phyloP scores from a whole-genome alignment of 2,113 vertebrate genomes.

The Salvelinus fontinalis region DNA sequence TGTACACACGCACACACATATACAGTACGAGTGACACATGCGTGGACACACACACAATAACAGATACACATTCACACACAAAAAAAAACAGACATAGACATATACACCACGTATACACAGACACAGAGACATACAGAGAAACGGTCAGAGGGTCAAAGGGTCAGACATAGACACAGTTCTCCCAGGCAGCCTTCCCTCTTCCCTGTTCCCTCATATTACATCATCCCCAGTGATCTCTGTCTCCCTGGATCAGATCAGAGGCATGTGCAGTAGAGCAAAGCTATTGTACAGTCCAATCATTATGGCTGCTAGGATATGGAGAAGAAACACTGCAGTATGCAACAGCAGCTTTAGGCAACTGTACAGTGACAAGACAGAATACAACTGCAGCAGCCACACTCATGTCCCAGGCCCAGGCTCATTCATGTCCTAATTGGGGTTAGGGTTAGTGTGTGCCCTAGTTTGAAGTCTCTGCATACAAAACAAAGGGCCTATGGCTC shows the following conservation, averaged over 20 bases:
- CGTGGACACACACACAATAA: not conserved
- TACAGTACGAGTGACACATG: constrained; percentile 30
- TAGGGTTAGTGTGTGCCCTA: no score
- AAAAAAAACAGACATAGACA: constrained; percentile 29
- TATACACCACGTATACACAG: not conserved
- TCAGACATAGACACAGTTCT: constrained; percentile 52
- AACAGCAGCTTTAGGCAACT: no score
- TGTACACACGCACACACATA: constrained; percentile 20
- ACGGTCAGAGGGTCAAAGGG: no score
- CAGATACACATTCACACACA: not conserved
- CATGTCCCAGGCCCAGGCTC: not conserved
- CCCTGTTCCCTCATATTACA: constrained; percentile 47
- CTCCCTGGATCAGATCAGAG: constrained; percentile 1
- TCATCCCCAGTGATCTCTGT: constrained; percentile 2
- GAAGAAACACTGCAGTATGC: not conserved
- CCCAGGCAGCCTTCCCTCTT: constrained; percentile 35
- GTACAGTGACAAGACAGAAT: no score
- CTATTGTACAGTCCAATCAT: constrained; percentile 16
- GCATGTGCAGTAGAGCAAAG: constrained; percentile 57
- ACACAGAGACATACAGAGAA: constrained; percentile 12
- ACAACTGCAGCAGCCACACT: not conserved
- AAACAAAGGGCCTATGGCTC: constrained; percentile 4
- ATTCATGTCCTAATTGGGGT: no score
- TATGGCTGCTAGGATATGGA: constrained; percentile 4
- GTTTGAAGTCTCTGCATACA: no score